A percentile compares a stretch with the other conserved stretches of the same genome.
Evolutionary conservation across 1,140 invertebrate genomes (phyloP).

Genomic region (Bombus confusus): DNA sequence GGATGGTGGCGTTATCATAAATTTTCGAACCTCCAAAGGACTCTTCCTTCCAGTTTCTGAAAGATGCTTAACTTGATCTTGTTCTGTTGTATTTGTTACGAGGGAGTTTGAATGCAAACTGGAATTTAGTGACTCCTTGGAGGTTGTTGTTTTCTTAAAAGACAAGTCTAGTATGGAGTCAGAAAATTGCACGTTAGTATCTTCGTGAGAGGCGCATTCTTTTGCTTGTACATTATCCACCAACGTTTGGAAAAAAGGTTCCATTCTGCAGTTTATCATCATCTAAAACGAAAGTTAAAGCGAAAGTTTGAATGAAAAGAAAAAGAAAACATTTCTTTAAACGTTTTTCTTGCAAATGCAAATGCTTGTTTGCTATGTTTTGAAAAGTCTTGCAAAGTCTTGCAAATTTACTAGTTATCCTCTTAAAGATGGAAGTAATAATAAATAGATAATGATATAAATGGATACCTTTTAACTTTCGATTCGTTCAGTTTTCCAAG

Average conservation of each 20-base stretch:
- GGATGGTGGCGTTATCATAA: slow-evolving; percentile 72
- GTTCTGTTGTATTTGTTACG: neutral
- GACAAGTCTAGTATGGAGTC: slow-evolving; percentile 67
- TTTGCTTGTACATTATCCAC: neutral
- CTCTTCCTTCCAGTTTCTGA: slow-evolving; percentile 50
- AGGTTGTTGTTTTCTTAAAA: slow-evolving; percentile 56
- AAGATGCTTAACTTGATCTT: neutral
- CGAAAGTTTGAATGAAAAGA: neutral
- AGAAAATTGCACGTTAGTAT: neutral
- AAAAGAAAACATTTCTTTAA: neutral
- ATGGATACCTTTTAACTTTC: neutral
- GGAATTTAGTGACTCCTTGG: too few species aligned
- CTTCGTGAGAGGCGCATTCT: slow-evolving; percentile 42
- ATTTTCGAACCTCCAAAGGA: slow-evolving; percentile 59
- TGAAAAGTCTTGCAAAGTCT: neutral
- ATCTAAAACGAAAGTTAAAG: neutral
- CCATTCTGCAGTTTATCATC: neutral
- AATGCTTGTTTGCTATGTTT: too few species aligned
- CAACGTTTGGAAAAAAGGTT: neutral
- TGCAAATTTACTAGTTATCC: neutral
- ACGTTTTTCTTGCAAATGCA: too few species aligned
- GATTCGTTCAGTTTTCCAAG: neutral
- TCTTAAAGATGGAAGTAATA: neutral
- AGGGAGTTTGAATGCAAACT: slow-evolving; percentile 3
- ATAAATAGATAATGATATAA: neutral